phyloP scores from a whole-genome alignment of 2,888 invertebrate species.

The Margaritifera margaritifera region DNA sequence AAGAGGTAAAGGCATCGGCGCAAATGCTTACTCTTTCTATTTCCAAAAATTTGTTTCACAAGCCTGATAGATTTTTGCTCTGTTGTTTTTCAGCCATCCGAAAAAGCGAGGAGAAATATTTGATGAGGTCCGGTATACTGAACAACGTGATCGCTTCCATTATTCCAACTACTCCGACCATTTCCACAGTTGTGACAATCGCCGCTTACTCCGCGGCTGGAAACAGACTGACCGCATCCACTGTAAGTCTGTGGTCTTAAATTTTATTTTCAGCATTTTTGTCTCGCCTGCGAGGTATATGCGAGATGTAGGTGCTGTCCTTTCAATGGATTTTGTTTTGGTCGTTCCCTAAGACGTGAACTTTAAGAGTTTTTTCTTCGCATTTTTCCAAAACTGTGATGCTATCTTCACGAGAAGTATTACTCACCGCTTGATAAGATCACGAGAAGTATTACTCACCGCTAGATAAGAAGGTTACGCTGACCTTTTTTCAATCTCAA shows the following conservation, averaged over 20 bases:
- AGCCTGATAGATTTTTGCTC: too few species aligned
- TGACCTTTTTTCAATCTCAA: neutral
- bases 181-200: conserved; percentile 78
- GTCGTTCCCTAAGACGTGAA: too few species aligned
- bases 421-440: neutral
- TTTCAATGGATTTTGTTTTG: too few species aligned
- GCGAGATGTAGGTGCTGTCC: too few species aligned
- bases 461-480: neutral
- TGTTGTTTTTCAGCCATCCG: conserved; percentile 30
- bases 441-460: neutral
- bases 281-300: too few species aligned
- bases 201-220: conserved; percentile 76
- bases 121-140: conserved; percentile 73
- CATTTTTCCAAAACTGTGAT: too few species aligned
- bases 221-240: conserved; percentile 76
- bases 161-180: conserved; percentile 77
- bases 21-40: too few species aligned
- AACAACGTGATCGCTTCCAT: conserved; percentile 77
- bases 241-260: conserved; percentile 72
- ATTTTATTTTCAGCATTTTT: too few species aligned
- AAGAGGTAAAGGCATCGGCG: too few species aligned
- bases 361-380: too few species aligned
- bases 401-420: too few species aligned
- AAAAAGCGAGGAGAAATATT: conserved; percentile 38
- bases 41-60: accelerated